These are phyloP conservation scores for Sitobion miscanthi DNA, from an alignment of 1,140 invertebrate species.

Conservation along the genomic window DNA sequence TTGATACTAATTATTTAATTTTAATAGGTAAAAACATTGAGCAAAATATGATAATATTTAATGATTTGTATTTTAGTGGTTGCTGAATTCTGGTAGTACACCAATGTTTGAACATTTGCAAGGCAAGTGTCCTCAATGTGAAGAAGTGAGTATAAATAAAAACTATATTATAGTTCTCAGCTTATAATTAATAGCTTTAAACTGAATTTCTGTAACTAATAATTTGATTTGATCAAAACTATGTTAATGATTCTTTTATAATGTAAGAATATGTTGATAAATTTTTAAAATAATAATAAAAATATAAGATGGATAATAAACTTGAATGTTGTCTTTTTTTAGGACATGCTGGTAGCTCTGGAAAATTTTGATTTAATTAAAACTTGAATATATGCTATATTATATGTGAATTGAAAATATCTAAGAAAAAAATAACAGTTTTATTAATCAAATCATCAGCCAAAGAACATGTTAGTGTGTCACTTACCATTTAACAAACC, in stretches of 20 bases:
- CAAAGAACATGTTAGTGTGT: neutral
- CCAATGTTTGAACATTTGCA: conserved; percentile 47
- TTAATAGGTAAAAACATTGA: neutral
- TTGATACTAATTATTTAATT: neutral
- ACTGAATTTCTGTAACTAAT: neutral
- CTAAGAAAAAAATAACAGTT: too few species aligned
- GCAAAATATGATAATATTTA: neutral
- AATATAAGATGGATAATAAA: neutral
- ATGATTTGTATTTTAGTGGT: neutral
- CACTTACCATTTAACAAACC: neutral
- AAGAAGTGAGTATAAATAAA: conserved; percentile 15
- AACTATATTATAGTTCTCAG: too few species aligned
- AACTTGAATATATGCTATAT: neutral
- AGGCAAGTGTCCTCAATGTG: conserved; percentile 52
- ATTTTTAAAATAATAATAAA: neutral
- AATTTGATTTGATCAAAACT: neutral
- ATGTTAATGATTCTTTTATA: neutral
- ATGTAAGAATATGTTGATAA: neutral
- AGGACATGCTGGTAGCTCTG: conserved; percentile 34
- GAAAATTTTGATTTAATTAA: conserved; percentile 42
- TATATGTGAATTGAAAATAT: neutral
- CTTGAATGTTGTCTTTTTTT: neutral
- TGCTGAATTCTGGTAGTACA: conserved; percentile 41
- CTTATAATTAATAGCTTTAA: neutral
- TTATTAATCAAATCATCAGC: neutral